These are phyloP conservation scores for Lithobates pipiens DNA, from an alignment of 2,797 vertebrate genomes.

Conservation along the genomic window DNA sequence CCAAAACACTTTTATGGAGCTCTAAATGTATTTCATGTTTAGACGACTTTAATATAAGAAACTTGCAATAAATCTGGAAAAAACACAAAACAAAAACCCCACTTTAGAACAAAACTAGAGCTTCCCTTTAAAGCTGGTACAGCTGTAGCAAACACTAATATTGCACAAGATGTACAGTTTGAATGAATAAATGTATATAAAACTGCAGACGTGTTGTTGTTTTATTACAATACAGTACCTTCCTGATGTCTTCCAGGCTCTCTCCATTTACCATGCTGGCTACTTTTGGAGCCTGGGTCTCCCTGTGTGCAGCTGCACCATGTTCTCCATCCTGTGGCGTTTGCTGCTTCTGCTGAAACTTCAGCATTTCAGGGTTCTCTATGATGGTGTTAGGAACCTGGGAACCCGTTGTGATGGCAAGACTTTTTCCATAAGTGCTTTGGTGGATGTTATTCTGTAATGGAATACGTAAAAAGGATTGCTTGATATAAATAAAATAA, in stretches of 20 bases:
- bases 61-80: no score
- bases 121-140: no score
- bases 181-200: background rate
- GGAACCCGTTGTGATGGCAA: conserved; percentile 92
- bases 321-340: conserved; percentile 79
- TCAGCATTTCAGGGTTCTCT: conserved; percentile 98
- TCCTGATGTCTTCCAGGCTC: conserved; percentile 95
- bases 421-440: conserved; percentile 96
- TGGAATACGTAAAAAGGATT: background rate
- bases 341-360: conserved; percentile 88
- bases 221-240: conserved; percentile 76
- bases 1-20: no score
- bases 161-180: no score
- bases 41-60: no score
- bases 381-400: conserved; percentile 96
- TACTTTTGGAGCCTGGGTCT: conserved; percentile 82
- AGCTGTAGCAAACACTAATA: no score
- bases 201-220: background rate
- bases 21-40: no score
- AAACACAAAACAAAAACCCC: no score
- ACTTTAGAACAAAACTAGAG: no score
- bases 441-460: conserved; percentile 93
- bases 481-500: background rate
- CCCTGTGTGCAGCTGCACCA: conserved; percentile 68
- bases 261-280: conserved; percentile 94